Evolutionary conservation across 2,113 vertebrate species (phyloP).

Genomic region (Nothocercus julius): DNA sequence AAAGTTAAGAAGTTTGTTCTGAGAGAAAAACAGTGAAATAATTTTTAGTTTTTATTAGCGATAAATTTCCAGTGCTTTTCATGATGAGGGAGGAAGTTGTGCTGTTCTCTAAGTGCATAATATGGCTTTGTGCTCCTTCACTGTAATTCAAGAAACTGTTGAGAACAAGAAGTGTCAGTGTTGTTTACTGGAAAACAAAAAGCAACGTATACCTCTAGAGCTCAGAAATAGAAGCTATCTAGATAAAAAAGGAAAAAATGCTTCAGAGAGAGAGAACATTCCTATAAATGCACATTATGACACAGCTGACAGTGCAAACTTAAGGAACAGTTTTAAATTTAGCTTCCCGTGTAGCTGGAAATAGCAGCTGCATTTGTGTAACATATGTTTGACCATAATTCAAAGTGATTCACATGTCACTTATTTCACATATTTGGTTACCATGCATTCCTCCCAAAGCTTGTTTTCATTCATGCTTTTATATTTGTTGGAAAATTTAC

Average conservation of each 20-base stretch:
- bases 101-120: not conserved
- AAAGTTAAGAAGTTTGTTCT: not conserved
- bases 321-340: not conserved
- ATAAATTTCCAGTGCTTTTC: not conserved
- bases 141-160: not conserved
- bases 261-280: not conserved
- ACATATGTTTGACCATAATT: not conserved
- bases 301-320: not conserved
- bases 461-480: not conserved
- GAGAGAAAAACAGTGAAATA: not conserved
- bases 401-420: not conserved
- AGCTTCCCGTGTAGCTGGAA: not conserved
- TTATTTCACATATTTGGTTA: not conserved
- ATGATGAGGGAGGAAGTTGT: not conserved
- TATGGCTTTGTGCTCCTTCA: not conserved
- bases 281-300: not conserved
- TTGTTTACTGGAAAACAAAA: not conserved
- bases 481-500: not conserved
- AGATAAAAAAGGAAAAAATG: conserved; percentile 9
- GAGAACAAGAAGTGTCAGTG: not conserved
- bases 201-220: not conserved
- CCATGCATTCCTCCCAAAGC: not conserved
- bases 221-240: not conserved
- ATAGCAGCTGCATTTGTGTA: conserved; percentile 3
- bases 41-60: not conserved